phyloP scores from a whole-genome alignment of 1,140 invertebrate genomes.

The Neotoxoptera formosana region DNA sequence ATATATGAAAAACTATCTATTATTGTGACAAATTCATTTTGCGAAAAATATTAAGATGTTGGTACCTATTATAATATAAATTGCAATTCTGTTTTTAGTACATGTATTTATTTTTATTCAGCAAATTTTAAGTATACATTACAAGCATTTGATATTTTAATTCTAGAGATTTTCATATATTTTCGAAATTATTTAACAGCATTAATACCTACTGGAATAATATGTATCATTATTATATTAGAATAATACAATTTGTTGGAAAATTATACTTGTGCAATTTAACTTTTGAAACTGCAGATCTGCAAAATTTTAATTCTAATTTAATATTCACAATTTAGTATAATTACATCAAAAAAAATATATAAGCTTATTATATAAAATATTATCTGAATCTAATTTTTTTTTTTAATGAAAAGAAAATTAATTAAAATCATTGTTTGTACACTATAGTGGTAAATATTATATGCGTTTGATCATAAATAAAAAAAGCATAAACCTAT shows the following conservation, averaged over 20 bases:
- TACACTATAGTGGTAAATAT: neutral
- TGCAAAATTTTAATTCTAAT: neutral
- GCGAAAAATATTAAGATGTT: neutral
- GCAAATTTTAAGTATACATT: neutral
- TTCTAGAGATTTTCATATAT: neutral
- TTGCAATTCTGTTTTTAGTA: neutral
- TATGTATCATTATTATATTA: neutral
- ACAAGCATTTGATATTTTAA: neutral
- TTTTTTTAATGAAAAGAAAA: conserved; percentile 12
- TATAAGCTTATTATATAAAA: neutral
- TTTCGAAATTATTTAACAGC: neutral
- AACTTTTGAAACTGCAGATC: neutral
- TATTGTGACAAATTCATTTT: no score
- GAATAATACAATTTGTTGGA: neutral
- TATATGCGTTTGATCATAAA: neutral
- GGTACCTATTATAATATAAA: neutral
- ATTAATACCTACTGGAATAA: neutral
- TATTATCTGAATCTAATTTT: neutral
- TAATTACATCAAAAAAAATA: neutral
- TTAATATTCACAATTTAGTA: neutral
- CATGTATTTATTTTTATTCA: neutral
- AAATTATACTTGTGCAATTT: neutral
- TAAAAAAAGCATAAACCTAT: neutral
- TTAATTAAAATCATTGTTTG: neutral
- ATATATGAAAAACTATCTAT: neutral